Evolutionary conservation across 2,113 vertebrate genomes (phyloP).

Genomic region (Bettongia penicillata): DNA sequence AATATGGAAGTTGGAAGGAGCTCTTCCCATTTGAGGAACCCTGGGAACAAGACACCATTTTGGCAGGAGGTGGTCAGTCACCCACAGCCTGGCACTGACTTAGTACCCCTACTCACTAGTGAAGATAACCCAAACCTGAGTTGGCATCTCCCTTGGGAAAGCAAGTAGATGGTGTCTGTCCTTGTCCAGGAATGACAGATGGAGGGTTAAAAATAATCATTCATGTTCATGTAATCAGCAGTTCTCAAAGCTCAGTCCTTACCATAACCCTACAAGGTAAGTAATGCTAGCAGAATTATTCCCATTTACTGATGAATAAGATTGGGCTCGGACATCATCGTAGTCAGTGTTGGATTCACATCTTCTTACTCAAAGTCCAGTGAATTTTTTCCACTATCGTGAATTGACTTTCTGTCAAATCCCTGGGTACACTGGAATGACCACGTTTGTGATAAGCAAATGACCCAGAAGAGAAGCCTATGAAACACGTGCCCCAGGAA

Average conservation of each 20-base stretch:
- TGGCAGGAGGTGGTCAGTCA: background rate
- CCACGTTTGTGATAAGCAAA: background rate
- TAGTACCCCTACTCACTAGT: background rate
- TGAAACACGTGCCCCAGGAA: background rate
- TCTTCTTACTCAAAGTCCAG: background rate
- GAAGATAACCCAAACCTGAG: background rate
- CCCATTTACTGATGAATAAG: background rate
- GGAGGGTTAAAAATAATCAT: background rate
- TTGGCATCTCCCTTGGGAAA: background rate
- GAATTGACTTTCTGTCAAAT: background rate
- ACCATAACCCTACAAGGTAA: background rate
- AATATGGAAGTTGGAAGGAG: background rate
- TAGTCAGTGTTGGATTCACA: background rate
- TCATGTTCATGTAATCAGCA: background rate
- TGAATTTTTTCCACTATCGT: background rate
- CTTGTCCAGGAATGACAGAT: background rate
- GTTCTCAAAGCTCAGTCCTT: background rate
- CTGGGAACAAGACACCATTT: background rate
- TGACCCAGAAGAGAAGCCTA: background rate
- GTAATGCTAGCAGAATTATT: background rate
- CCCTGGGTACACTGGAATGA: background rate
- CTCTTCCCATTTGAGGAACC: background rate
- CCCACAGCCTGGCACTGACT: background rate
- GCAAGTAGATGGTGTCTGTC: background rate
- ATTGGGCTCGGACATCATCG: background rate